Conservation (phyloP, 2,888 invertebrate species). For the Arge pagana region DNA sequence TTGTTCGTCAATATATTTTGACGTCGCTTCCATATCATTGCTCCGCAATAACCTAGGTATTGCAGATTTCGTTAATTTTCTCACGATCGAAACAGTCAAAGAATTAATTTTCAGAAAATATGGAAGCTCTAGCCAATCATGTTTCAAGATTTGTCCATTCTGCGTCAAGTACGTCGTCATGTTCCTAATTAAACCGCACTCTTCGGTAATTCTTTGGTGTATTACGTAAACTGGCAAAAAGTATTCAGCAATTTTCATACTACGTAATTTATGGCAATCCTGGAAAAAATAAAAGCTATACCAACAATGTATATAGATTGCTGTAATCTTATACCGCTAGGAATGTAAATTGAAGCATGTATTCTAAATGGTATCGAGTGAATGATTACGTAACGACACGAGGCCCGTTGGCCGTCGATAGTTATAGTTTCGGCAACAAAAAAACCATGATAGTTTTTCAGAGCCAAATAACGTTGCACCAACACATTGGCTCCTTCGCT, state of each 20-base stretch:
- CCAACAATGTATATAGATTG: too few species aligned
- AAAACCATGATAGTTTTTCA: constrained; percentile 61
- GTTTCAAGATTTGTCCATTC: constrained; percentile 64
- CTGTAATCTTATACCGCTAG: too few species aligned
- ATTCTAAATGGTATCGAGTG: constrained; percentile 17
- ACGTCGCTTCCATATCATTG: constrained; percentile 65
- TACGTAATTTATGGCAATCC: constrained; percentile 35
- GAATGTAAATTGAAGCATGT: too few species aligned
- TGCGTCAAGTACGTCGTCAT: constrained; percentile 63
- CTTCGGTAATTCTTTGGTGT: constrained; percentile 64
- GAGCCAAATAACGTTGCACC: constrained; percentile 65
- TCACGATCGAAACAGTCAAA: constrained; percentile 52
- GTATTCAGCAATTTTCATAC: constrained; percentile 40
- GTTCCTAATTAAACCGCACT: constrained; percentile 61
- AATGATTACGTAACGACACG: constrained; percentile 66
- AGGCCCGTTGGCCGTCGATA: constrained; percentile 65
- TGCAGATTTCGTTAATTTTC: constrained; percentile 57
- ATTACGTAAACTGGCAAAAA: constrained; percentile 64
- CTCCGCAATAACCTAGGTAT: constrained; percentile 63
- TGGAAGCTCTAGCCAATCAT: constrained; percentile 66
- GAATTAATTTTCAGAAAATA: constrained; percentile 67
- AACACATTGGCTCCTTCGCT: constrained; percentile 69
- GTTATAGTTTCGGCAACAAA: constrained; percentile 64
- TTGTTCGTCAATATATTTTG: constrained; percentile 68
- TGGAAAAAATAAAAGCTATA: constrained; percentile 25